phyloP scores from a whole-genome alignment of 37 sponge, comb jelly and placozoan genomes.

The Halisarca cf. caerulea region DNA sequence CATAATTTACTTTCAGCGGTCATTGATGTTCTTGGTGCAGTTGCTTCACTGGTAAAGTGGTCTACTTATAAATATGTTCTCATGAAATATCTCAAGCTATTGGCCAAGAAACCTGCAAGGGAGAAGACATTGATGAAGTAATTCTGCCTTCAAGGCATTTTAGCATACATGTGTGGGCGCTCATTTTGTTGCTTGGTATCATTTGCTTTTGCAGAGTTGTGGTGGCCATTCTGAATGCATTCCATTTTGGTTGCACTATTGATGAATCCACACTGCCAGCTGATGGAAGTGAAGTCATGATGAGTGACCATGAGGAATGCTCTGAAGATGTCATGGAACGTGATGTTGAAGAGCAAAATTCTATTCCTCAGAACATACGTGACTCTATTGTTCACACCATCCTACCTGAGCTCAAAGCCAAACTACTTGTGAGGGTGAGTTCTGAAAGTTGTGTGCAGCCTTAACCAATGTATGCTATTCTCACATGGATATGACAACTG shows the following conservation, averaged over 20 bases:
- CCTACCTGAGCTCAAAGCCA: conserved; percentile 60
- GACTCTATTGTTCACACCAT: conserved; percentile 44
- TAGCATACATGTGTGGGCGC: not conserved
- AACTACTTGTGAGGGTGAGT: conserved; percentile 55
- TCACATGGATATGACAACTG: no score
- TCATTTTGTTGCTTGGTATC: not conserved
- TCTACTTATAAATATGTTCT: conserved; percentile 56
- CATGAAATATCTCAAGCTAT: conserved; percentile 61
- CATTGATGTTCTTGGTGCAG: conserved; percentile 63
- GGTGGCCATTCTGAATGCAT: conserved; percentile 69
- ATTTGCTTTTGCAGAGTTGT: conserved; percentile 44
- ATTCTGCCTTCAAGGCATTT: not conserved
- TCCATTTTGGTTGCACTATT: conserved; percentile 69
- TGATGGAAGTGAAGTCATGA: not conserved
- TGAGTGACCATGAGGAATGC: not conserved
- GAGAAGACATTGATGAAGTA: conserved; percentile 70
- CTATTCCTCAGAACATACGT: conserved; percentile 46
- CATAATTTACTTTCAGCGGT: conserved; percentile 82
- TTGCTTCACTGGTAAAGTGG: conserved; percentile 65
- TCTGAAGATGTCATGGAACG: not conserved
- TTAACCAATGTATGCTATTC: no score
- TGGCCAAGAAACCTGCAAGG: conserved; percentile 49
- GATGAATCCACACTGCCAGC: not conserved
- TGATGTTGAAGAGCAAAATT: not conserved
- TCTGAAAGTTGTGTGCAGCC: no score